Base-by-base conservation (phyloP, 2,888 invertebrate species). In the Sthenelais limicola region DNA sequence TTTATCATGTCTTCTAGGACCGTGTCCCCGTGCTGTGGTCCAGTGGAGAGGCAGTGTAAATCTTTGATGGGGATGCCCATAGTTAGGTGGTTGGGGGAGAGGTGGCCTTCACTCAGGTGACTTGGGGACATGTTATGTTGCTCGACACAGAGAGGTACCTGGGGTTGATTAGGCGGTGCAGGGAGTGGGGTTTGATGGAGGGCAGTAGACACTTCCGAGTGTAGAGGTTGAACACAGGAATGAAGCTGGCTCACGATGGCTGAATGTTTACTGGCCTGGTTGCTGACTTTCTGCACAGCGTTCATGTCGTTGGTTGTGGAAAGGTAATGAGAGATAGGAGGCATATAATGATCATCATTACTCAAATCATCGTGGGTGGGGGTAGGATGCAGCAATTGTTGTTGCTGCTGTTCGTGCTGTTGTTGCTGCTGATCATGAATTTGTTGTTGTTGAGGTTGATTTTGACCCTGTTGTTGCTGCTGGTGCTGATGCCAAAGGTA, bases 51-150 rank as follows among this genome's bases (percentile, higher is more conserved):
- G 24, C 62, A 62, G 62, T 62, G 35, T 26, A 62, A 43, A 24
- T 62, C 62, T 24, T 62, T 62, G 38, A 62, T 62, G 21, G 62
- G 24, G 38, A 62, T 62, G 21, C 38, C 24, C 62, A 62, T 62
- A 26, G 62, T 28, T 43, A 62, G 62, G 62, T 62, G 35, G 24
- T 24, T 38, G 9, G 62, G 62, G 1, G 62, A 62, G 24, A 62
- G 62, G 12, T 26, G 62, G 62, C 26, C 62, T 2, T 62, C 62
- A 4, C 43, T 43, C 12, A 15, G 43, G 12, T 18, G 43, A 43
- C 30, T 32, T 18, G 30, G 56, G 9, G 62, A 62, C 62, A 62
- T 62, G 38, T 62, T 62, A 24, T 62, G 62, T 43, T 62, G 62
- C 62, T 62, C 62, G 24, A 62, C 62, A 35, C 62, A 62, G 9